Percentiles rank a stretch among this genome's conserved stretches.
Evolutionary conservation across 1,140 invertebrate species (phyloP).

Genomic region (Bombus sylvicola): DNA sequence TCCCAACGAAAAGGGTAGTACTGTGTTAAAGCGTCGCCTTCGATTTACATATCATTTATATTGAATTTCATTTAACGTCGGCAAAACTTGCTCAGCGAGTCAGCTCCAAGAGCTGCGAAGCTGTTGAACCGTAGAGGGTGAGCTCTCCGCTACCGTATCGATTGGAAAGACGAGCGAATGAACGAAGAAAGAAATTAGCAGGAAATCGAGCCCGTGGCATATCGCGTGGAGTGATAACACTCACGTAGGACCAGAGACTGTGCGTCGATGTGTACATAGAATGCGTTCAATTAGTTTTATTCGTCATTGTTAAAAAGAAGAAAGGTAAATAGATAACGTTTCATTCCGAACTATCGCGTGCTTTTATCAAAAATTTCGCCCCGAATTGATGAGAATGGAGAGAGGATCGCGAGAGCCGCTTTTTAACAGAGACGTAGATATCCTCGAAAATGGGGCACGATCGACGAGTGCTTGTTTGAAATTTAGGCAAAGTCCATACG

Average conservation of each 20-base stretch:
- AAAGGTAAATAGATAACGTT: neutral
- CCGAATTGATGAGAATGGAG: neutral
- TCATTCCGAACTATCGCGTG: neutral
- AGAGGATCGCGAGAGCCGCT: too few species aligned
- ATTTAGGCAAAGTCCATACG: neutral
- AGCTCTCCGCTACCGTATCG: neutral
- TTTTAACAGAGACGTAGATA: too few species aligned
- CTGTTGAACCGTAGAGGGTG: conserved; percentile 17
- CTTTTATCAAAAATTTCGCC: neutral
- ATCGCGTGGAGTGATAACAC: conserved; percentile 35
- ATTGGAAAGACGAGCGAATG: neutral
- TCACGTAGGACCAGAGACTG: conserved; percentile 7
- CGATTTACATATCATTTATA: conserved; percentile 27
- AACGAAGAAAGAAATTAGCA: neutral
- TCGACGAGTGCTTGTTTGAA: neutral
- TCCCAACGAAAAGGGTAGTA: neutral
- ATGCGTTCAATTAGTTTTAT: conserved; percentile 28
- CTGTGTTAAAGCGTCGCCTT: conserved; percentile 10
- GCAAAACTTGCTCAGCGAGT: neutral
- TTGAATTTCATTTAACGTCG: conserved; percentile 19
- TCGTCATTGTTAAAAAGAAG: neutral
- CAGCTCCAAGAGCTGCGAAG: neutral
- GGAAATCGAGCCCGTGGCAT: conserved; percentile 22
- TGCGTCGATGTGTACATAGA: conserved; percentile 49
- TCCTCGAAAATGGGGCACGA: neutral